Percentiles rank a stretch among this genome's conserved stretches.
Conservation (phyloP, 2,797 vertebrate genomes). For the Crypturellus tataupa region DNA sequence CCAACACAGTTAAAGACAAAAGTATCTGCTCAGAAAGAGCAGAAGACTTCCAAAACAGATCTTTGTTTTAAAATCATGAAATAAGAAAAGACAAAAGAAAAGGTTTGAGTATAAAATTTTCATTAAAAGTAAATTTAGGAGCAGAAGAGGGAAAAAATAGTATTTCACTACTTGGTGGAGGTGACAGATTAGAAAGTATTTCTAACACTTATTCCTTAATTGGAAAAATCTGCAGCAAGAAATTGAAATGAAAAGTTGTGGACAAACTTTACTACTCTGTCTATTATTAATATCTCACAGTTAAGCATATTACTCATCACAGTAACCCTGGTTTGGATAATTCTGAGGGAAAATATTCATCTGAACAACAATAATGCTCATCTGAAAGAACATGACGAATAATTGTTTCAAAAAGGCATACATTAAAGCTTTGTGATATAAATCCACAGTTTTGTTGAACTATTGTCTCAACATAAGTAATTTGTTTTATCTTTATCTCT, state of each 20-base stretch:
- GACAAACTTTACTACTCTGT: constrained; percentile 37
- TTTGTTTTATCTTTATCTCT: constrained; percentile 9
- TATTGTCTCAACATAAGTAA: neutral
- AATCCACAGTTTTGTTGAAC: neutral
- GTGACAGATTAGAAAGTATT: constrained; percentile 28
- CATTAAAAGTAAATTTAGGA: constrained; percentile 19
- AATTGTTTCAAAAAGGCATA: neutral
- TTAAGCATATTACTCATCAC: neutral
- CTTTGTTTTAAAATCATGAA: constrained; percentile 2
- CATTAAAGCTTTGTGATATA: neutral
- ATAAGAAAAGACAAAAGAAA: neutral
- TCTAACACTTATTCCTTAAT: neutral
- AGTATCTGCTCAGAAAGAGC: neutral
- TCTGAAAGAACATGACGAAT: neutral
- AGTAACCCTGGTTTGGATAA: neutral
- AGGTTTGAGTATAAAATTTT: constrained; percentile 8
- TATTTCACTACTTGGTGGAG: neutral
- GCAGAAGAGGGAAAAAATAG: neutral
- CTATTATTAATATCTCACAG: neutral
- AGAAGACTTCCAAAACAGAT: neutral
- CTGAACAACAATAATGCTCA: neutral
- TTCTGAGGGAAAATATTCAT: neutral
- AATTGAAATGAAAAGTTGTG: neutral
- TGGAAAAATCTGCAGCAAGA: neutral
- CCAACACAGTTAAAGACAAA: neutral